Conservation (phyloP, 2,113 vertebrate genomes). For the Struthio camelus region DNA sequence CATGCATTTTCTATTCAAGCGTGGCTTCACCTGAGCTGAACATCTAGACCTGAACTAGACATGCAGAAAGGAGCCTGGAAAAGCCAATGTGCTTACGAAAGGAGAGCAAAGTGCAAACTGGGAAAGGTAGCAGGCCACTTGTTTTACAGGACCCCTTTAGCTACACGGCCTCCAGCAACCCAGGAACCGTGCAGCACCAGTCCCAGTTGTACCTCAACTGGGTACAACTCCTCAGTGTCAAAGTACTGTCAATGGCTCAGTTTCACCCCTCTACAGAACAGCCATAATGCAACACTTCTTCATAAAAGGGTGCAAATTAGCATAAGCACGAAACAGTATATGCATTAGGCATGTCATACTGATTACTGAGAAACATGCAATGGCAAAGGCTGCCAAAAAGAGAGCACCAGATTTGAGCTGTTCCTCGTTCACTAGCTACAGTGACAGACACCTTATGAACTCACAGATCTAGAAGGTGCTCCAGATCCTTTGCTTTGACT, state of each 20-base stretch:
- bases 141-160: background rate
- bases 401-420: background rate
- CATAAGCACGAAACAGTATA: background rate
- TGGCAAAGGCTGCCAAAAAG: background rate
- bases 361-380: background rate
- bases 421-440: accelerated
- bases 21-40: background rate
- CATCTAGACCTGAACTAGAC: too few relatives aligned
- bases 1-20: accelerated
- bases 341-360: background rate
- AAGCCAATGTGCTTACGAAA: background rate
- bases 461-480: accelerated
- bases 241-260: accelerated
- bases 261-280: background rate
- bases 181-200: background rate
- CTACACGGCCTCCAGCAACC: accelerated
- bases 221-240: background rate
- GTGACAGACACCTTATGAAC: background rate
- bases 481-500: background rate
- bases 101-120: background rate
- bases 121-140: background rate
- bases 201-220: background rate
- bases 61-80: background rate
- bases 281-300: background rate
- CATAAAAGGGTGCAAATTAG: background rate